Evolutionary conservation across 2,113 vertebrate genomes (phyloP), one percentile per base, ranked within the genome.

Genomic region (Heloderma charlesbogerti): DNA sequence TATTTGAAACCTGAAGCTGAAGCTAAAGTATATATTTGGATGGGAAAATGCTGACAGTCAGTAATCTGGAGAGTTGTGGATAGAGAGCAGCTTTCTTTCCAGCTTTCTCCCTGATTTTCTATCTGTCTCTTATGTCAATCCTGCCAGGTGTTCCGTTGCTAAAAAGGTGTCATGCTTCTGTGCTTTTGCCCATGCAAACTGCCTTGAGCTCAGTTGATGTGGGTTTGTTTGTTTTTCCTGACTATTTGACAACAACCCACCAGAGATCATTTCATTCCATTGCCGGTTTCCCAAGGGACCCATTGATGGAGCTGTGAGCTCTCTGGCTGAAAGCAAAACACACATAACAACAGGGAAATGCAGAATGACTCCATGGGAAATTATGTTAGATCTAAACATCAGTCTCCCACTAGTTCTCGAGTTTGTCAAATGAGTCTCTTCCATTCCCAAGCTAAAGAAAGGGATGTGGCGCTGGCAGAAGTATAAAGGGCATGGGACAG

Each of bases 361-460:
- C 25, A 66, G 31, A 48, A 69, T 37, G 63, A 51, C 69, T 79
- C 57, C 43, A 82, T 57, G 48, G 66, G 37, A 60, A 57, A 74
- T 83, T 67, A 79, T 40, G 66, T 82, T 82, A 31, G 51, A 43
- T 87, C 37, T 78, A 83, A 79, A 66, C 18, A 79, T 34, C 57
- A 67, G n/a, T 34, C 40, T 81, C 34, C 15, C 66, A 71, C 34
- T n/a, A 29, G n/a, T 87, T 86, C 43, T 48, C 43, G 43, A 13
- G 16, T 83, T 89, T 9, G 83, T n/a, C 88, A 89, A 57, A 83
- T 57, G 51, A 89, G 51, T 31, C 4, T 45, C 60, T 57, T 82
- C 54, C 51, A 72, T 22, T 27, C 48, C 25, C 22, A 51, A 37
- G 48, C 15, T 40, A 20, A 89, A 89, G 34, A 54, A 81, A 71